Percentiles rank a stretch among this genome's conserved stretches.
Conservation (phyloP, 2,797 vertebrate genomes). For the Enteromius anoplus region DNA sequence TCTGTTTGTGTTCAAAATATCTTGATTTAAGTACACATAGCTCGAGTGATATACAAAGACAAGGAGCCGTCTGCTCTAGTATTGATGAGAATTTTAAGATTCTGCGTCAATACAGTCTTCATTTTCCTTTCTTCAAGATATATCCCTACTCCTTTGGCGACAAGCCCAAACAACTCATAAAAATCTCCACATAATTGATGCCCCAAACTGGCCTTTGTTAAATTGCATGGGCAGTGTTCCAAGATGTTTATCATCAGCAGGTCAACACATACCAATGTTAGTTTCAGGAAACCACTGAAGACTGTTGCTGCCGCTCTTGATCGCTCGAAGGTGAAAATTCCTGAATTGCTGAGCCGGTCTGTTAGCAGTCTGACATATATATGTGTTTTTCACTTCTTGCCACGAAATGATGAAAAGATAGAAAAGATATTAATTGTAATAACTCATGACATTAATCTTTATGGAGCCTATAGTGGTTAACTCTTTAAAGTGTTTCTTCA, state of each 20-base stretch:
- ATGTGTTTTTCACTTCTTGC: neutral
- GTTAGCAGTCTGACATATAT: slow-evolving; percentile 36
- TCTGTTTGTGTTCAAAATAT: slow-evolving; percentile 59
- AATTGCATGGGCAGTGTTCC: slow-evolving; percentile 63
- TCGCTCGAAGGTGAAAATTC: slow-evolving; percentile 43
- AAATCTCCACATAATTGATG: slow-evolving; percentile 67
- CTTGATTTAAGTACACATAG: slow-evolving; percentile 58
- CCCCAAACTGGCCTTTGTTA: slow-evolving; percentile 64
- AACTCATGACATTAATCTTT: slow-evolving; percentile 23
- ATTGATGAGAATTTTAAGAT: slow-evolving; percentile 33
- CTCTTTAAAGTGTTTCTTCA: slow-evolving; percentile 40
- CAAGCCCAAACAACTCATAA: slow-evolving; percentile 63
- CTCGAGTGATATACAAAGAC: slow-evolving; percentile 48
- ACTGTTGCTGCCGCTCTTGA: slow-evolving; percentile 34
- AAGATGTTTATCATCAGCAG: slow-evolving; percentile 68
- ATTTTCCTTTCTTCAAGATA: slow-evolving; percentile 45
- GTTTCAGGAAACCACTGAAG: slow-evolving; percentile 51
- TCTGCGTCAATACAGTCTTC: slow-evolving; percentile 45
- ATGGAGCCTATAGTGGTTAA: slow-evolving; percentile 24
- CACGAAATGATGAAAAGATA: neutral
- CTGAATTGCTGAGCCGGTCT: slow-evolving; percentile 28
- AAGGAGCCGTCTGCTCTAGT: slow-evolving; percentile 29
- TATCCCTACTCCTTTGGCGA: slow-evolving; percentile 56
- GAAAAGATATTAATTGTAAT: slow-evolving; percentile 24
- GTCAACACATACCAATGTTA: slow-evolving; percentile 63